A percentile compares a stretch with the other conserved stretches of the same genome.
These are phyloP conservation scores for Clamator glandarius DNA, from an alignment of 2,797 vertebrate species.

Conservation along the genomic window DNA sequence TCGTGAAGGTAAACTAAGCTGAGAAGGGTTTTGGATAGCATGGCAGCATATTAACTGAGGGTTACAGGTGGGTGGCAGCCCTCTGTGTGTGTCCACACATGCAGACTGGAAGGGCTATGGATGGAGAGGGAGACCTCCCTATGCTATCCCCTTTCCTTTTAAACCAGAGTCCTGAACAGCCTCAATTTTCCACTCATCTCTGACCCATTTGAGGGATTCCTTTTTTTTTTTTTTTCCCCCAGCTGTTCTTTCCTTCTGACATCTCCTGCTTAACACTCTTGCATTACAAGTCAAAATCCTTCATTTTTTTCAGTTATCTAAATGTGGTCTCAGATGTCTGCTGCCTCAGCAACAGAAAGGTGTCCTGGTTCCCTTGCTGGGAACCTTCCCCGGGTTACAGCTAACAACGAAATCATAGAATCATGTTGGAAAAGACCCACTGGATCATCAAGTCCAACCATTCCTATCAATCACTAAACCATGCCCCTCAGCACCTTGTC, in stretches of 20 bases:
- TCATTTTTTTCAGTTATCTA: background rate
- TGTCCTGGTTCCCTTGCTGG: background rate
- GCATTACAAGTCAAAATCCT: background rate
- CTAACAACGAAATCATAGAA: background rate
- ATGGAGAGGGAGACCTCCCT: background rate
- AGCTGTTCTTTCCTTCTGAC: background rate
- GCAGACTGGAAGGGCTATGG: background rate
- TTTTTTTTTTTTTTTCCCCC: background rate
- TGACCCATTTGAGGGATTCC: background rate
- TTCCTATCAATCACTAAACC: too few relatives aligned
- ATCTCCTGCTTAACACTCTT: background rate
- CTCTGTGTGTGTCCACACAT: rapidly evolving
- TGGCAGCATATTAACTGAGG: background rate
- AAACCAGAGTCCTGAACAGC: background rate
- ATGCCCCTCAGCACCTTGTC: too few relatives aligned
- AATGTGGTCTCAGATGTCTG: background rate
- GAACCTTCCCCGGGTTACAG: background rate
- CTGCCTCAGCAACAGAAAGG: background rate
- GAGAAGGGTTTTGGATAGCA: background rate
- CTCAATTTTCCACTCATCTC: background rate
- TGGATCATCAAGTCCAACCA: too few relatives aligned
- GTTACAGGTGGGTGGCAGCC: background rate
- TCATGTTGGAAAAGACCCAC: too few relatives aligned
- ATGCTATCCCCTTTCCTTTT: background rate
- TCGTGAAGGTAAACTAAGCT: background rate